Evolutionary conservation across 1,140 invertebrate species (phyloP).

Genomic region (Proctacanthus coquilletti): DNA sequence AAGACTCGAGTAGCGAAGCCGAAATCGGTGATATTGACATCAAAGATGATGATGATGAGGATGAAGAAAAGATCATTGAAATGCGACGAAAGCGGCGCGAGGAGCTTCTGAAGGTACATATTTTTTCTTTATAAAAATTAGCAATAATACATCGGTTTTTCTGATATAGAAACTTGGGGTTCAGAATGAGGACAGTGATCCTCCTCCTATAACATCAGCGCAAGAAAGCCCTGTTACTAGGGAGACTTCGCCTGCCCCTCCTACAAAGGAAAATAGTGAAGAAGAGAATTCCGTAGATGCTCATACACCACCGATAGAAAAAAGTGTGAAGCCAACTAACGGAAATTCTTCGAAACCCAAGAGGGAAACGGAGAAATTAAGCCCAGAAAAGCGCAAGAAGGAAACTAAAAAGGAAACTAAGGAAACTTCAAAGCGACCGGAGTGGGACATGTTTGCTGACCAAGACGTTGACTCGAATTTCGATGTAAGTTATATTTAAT

Average conservation of each 20-base stretch:
- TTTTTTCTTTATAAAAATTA: no score
- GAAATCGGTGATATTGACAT: constrained; percentile 57
- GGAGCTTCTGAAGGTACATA: constrained; percentile 62
- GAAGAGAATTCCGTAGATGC: background rate
- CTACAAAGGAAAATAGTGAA: constrained; percentile 4
- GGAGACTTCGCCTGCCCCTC: constrained; percentile 11
- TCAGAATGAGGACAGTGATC: background rate
- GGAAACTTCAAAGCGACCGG: constrained; percentile 34
- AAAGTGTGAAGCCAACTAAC: constrained; percentile 6
- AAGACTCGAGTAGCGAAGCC: constrained; percentile 41
- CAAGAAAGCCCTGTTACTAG: no score
- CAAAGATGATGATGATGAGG: constrained; percentile 79
- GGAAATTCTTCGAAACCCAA: constrained; percentile 12
- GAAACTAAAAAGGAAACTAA: constrained; percentile 19
- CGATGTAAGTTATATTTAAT: constrained; percentile 56
- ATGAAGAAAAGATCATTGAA: constrained; percentile 89
- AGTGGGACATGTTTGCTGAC: constrained; percentile 81
- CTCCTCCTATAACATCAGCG: background rate
- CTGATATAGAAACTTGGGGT: constrained; percentile 40
- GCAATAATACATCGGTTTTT: no score
- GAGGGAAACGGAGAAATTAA: constrained; percentile 21
- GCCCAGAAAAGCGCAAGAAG: constrained; percentile 17
- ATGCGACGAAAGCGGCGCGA: constrained; percentile 75
- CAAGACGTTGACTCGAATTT: constrained; percentile 72
- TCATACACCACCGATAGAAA: background rate